Percentiles rank a stretch among this genome's conserved stretches.
These are phyloP conservation scores for Cotesia chilonis DNA, from an alignment of 1,140 invertebrate genomes.

Conservation along the genomic window DNA sequence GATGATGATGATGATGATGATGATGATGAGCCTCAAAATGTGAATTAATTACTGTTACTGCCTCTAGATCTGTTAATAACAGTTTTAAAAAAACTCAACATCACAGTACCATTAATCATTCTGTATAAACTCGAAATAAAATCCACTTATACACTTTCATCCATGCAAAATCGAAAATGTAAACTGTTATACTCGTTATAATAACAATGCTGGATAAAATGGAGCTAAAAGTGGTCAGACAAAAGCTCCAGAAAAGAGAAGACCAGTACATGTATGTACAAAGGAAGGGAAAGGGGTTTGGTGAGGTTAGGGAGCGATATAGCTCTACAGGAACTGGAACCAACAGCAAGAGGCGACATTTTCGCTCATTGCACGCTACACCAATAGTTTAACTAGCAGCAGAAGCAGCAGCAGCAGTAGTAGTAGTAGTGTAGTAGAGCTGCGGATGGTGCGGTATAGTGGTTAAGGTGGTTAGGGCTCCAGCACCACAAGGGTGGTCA, in stretches of 20 bases:
- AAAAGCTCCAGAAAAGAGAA: background rate
- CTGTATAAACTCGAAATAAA: too few relatives aligned
- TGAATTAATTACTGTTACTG: too few relatives aligned
- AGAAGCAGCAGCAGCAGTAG: background rate
- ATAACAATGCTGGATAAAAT: background rate
- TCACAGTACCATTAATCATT: too few relatives aligned
- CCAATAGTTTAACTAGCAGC: too few relatives aligned
- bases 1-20: too few relatives aligned
- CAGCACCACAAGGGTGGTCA: conserved; percentile 60
- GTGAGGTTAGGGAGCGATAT: conserved; percentile 38
- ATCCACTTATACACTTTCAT: too few relatives aligned
- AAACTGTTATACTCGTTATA: conserved; percentile 7
- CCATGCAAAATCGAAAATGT: too few relatives aligned
- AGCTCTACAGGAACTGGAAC: background rate
- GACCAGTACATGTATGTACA: background rate
- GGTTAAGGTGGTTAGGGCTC: conserved; percentile 55
- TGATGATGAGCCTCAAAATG: too few relatives aligned
- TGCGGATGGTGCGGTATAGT: conserved; percentile 50
- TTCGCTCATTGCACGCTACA: conserved; percentile 49
- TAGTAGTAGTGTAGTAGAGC: conserved; percentile 18
- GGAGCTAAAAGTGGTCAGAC: background rate
- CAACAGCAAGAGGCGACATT: conserved; percentile 51
- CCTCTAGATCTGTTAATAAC: too few relatives aligned
- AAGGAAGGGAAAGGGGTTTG: conserved; percentile 3
- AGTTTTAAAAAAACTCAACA: too few relatives aligned